Evolutionary conservation across 2,888 invertebrate genomes (phyloP).

Genomic region (Doris montereyensis): DNA sequence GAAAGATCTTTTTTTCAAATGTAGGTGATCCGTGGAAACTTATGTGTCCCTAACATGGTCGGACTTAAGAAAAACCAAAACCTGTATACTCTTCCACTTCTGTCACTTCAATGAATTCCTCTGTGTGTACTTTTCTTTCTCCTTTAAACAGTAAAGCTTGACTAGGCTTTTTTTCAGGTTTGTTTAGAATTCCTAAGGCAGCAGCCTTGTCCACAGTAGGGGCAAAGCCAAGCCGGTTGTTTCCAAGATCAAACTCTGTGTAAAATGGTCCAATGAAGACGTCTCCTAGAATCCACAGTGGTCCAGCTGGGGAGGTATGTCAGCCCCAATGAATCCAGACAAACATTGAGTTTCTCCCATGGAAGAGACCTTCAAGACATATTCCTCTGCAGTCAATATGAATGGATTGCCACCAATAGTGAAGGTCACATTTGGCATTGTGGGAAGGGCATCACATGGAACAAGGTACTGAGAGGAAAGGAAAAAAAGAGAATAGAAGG

Average conservation of each 20-base stretch:
- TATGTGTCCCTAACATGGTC: too few species aligned
- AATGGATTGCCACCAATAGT: conserved; percentile 84
- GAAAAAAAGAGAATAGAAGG: not conserved
- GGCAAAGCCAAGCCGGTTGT: conserved; percentile 92
- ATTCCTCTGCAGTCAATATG: conserved; percentile 86
- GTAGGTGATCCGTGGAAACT: too few species aligned
- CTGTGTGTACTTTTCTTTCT: too few species aligned
- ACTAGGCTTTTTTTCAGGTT: too few species aligned
- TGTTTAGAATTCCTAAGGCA: too few species aligned
- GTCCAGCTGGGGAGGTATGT: conserved; percentile 95
- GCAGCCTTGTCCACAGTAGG: too few species aligned
- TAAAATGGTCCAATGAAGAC: conserved; percentile 97
- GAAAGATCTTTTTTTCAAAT: too few species aligned
- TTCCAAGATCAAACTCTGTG: conserved; percentile 94
- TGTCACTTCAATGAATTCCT: too few species aligned
- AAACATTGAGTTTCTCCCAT: conserved; percentile 89
- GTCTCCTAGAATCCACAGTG: conserved; percentile 98
- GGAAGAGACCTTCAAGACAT: conserved; percentile 79
- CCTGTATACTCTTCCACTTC: too few species aligned
- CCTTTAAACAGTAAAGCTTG: too few species aligned
- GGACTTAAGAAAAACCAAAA: too few species aligned
- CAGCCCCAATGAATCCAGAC: conserved; percentile 96
- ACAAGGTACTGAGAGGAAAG: conserved; percentile 76
- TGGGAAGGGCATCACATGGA: conserved; percentile 85
- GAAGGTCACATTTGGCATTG: conserved; percentile 86